phyloP scores from a whole-genome alignment of 2,797 vertebrate species.

The Hyperoplus immaculatus region DNA sequence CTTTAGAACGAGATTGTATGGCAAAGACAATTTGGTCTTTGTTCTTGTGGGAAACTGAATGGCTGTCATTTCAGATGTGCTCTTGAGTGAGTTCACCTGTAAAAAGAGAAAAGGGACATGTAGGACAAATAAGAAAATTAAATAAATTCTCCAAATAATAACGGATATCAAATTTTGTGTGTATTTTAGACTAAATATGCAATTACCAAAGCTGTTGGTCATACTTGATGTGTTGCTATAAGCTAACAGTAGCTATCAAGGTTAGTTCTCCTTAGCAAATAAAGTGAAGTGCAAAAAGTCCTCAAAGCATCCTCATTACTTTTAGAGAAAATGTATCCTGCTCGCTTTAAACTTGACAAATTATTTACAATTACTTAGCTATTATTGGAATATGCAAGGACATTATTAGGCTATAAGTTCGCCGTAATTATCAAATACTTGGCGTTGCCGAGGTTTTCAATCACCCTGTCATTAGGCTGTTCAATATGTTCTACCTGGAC shows the following conservation, averaged over 20 bases:
- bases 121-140: not conserved
- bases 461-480: not conserved
- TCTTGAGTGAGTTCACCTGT: constrained; percentile 35
- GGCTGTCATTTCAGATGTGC: constrained; percentile 64
- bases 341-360: not conserved
- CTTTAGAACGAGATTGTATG: constrained; percentile 62
- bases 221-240: not conserved
- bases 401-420: too few species aligned
- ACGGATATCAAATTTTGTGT: not conserved
- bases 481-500: accelerated
- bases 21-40: constrained; percentile 72
- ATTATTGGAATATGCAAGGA: not conserved
- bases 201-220: not conserved
- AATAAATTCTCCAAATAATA: too few species aligned
- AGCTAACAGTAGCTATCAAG: not conserved
- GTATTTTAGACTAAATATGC: not conserved
- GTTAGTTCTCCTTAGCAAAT: not conserved
- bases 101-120: constrained; percentile 9
- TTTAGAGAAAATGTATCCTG: not conserved
- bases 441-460: not conserved
- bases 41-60: constrained; percentile 39
- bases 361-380: too few species aligned
- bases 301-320: not conserved
- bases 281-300: not conserved
- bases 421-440: not conserved